Percentiles rank a stretch among this genome's conserved stretches.
Evolutionary conservation across 2,113 vertebrate species (phyloP).

Genomic region (Solea solea): DNA sequence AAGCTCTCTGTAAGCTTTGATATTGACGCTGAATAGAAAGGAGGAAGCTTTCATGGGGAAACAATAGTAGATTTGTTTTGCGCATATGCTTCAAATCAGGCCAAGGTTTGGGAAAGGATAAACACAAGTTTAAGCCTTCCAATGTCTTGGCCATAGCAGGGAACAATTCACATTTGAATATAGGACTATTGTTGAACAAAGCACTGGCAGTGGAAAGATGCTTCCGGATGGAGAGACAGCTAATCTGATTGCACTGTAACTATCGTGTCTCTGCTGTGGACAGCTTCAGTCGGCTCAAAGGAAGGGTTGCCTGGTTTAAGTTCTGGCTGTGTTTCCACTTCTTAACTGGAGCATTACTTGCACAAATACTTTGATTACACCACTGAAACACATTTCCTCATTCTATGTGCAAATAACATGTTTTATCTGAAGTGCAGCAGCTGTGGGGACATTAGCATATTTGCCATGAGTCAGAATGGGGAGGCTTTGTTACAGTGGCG

Average conservation of each 20-base stretch:
- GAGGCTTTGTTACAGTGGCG: conserved; percentile 64
- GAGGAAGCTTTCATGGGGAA: conserved; percentile 67
- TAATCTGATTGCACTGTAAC: conserved; percentile 70
- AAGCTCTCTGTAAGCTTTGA: conserved; percentile 78
- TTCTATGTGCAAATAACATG: conserved; percentile 42
- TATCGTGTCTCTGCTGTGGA: conserved; percentile 63
- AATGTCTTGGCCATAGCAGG: conserved; percentile 59
- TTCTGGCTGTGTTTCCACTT: conserved; percentile 65
- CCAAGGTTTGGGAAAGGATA: conserved; percentile 77
- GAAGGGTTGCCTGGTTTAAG: conserved; percentile 62
- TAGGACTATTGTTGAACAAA: conserved; percentile 65
- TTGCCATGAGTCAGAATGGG: conserved; percentile 50
- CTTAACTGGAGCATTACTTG: conserved; percentile 63
- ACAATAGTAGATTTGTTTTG: conserved; percentile 79
- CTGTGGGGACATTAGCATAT: conserved; percentile 68
- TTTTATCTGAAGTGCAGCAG: conserved; percentile 76
- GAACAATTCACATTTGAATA: conserved; percentile 71
- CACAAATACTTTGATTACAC: conserved; percentile 70
- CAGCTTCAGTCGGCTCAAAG: conserved; percentile 54
- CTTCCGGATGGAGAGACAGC: conserved; percentile 61
- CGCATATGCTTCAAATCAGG: conserved; percentile 74
- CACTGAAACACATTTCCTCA: conserved; percentile 48
- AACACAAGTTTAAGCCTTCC: conserved; percentile 75
- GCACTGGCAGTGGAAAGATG: conserved; percentile 52
- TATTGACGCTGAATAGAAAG: conserved; percentile 75